These are phyloP conservation scores for Baronia brevicornis DNA, from an alignment of 2,888 invertebrate genomes.

Conservation along the genomic window DNA sequence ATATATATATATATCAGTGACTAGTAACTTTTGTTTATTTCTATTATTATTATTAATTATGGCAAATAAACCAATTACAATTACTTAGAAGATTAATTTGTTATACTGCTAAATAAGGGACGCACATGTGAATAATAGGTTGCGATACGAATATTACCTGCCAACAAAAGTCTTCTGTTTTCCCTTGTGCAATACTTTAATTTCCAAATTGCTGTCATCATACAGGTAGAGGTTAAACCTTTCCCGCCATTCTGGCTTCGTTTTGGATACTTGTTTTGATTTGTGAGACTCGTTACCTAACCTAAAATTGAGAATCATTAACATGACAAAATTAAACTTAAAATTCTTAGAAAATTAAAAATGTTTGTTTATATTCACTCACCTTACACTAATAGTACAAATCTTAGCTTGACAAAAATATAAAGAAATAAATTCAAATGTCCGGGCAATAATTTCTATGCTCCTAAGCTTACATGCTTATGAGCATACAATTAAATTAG, in stretches of 20 bases:
- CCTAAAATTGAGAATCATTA: constrained; percentile 33
- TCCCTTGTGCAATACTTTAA: constrained; percentile 63
- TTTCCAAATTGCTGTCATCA: constrained; percentile 53
- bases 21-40: no score
- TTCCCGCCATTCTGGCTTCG: constrained; percentile 58
- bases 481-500: no score
- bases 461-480: no score
- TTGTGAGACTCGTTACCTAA: constrained; percentile 59
- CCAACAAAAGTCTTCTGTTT: constrained; percentile 67
- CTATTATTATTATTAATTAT: constrained; percentile 2
- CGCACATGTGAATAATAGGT: constrained; percentile 2
- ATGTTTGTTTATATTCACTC: no score
- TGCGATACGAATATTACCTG: constrained; percentile 41
- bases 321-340: no score
- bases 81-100: neutral
- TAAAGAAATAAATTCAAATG: no score
- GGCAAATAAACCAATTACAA: neutral
- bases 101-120: neutral
- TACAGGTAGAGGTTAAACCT: constrained; percentile 58
- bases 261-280: constrained; percentile 57
- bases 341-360: neutral
- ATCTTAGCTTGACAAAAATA: no score
- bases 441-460: no score
- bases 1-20: no score
- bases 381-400: no score